Conservation (phyloP, 2,113 vertebrate genomes). For the Gracilinanus agilis region DNA sequence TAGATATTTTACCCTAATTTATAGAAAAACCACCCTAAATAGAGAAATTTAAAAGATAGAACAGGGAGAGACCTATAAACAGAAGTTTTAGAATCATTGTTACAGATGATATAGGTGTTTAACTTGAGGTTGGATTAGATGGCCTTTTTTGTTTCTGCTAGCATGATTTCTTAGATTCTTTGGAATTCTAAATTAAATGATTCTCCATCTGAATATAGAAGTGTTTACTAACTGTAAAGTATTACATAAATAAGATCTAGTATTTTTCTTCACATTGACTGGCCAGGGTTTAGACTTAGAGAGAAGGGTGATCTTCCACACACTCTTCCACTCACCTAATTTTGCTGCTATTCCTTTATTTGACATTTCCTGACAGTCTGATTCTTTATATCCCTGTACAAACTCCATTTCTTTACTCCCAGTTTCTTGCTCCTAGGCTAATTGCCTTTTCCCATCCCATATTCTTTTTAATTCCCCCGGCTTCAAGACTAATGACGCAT, state of each 20-base stretch:
- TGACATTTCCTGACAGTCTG: neutral
- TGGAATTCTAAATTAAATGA: neutral
- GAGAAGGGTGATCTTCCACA: neutral
- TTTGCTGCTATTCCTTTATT: neutral
- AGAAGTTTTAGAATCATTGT: neutral
- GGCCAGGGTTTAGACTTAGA: neutral
- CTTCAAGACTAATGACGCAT: neutral
- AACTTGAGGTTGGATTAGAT: neutral
- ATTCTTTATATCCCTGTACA: neutral
- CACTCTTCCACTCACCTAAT: neutral
- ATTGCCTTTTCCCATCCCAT: neutral
- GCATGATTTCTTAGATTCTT: neutral
- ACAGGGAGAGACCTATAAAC: neutral
- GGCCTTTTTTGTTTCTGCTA: neutral
- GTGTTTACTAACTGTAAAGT: neutral
- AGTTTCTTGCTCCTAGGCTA: neutral
- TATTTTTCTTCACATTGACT: neutral
- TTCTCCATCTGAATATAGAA: neutral
- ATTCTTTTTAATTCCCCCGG: neutral
- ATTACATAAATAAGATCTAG: neutral
- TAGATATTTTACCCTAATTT: too few species aligned
- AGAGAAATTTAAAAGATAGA: too few species aligned
- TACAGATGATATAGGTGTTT: neutral
- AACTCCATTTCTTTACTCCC: neutral
- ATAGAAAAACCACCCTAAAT: too few species aligned